Evolutionary conservation across 2,113 vertebrate species (phyloP), one percentile per base, ranked within the genome.

Genomic region (Pelodiscus sinensis): DNA sequence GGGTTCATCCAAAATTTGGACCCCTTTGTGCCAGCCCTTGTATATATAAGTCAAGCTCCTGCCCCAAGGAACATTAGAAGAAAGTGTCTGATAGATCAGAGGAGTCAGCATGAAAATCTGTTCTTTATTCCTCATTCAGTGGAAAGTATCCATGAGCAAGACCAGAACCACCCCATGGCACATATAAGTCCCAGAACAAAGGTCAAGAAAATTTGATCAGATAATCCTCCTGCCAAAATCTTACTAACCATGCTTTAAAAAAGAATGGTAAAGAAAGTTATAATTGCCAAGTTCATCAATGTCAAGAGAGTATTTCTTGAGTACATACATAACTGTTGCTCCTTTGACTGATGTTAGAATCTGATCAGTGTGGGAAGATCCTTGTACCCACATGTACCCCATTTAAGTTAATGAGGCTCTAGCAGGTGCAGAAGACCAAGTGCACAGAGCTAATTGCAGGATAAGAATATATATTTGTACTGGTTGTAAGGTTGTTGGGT

Each of bases 321-420:
- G 82, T 92, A 92, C 38, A 0, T 92, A 3, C 27, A 19, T 84
- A 91, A 94, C 79, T 79, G 31, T 22, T 55, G 29, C n/a, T 80
- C 68, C 24, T 44, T 44, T 9, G 38, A 81, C 29, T 14, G 29
- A 44, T 3, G 1, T 82, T 31, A 86, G 68, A 71, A 92, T 77
- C 75, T 57, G 60, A 68, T 88, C 62, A 77, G 3, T 16, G 31
- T 0, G 0, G 50, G 16, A 92, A 86, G 57, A 58, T 18, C 7
- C 4, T 6, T 79, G 68, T 3, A 0, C 4, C 1, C 51, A 4
- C 82, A 14, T 57, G 87, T 75, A 81, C 1, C 0, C 2, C 1
- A 21, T 81, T 85, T 12, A 9, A 31, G 80, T 58, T 90, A 71
- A 35, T 35, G 65, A 71, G 65, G n/a, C 18, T 35, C 18, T 38